A percentile compares a stretch with the other conserved stretches of the same genome.
phyloP scores from a whole-genome alignment of 2,797 vertebrate genomes.

The Rousettus madagascariensis region DNA sequence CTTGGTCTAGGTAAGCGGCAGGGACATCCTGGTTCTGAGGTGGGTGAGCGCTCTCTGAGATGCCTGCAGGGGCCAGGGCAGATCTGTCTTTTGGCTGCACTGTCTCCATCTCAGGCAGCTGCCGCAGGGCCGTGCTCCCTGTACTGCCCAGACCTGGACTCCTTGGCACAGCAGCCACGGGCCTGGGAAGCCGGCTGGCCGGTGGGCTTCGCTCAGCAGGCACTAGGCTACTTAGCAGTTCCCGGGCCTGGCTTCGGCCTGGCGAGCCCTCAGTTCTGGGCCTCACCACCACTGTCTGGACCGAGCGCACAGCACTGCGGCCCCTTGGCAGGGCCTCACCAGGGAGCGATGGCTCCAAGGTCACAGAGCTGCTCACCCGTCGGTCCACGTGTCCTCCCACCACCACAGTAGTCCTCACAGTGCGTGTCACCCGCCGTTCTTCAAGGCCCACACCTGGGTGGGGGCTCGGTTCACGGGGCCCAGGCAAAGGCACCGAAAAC shows the following conservation, averaged over 20 bases:
- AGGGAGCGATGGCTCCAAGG: rapidly evolving
- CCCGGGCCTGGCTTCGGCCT: slow-evolving; percentile 69
- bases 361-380: slow-evolving; percentile 50
- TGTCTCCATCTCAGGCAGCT: background rate
- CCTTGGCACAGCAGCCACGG: background rate
- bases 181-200: slow-evolving; percentile 39
- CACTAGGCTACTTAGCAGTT: slow-evolving; percentile 65
- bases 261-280: background rate
- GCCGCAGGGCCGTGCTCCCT: background rate
- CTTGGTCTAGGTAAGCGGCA: background rate
- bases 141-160: background rate
- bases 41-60: rapidly evolving
- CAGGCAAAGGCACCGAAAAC: slow-evolving; percentile 21
- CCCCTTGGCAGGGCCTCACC: slow-evolving; percentile 49
- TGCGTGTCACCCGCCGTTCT: slow-evolving; percentile 60
- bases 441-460: slow-evolving; percentile 30
- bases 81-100: background rate
- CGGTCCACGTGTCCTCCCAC: slow-evolving; percentile 41
- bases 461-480: slow-evolving; percentile 72
- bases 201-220: background rate
- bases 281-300: slow-evolving; percentile 53
- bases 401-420: slow-evolving; percentile 49
- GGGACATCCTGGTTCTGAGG: background rate
- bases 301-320: background rate
- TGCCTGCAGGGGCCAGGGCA: background rate